Conservation (phyloP, 2,797 vertebrate species). For the Eulemur albifrons region DNA sequence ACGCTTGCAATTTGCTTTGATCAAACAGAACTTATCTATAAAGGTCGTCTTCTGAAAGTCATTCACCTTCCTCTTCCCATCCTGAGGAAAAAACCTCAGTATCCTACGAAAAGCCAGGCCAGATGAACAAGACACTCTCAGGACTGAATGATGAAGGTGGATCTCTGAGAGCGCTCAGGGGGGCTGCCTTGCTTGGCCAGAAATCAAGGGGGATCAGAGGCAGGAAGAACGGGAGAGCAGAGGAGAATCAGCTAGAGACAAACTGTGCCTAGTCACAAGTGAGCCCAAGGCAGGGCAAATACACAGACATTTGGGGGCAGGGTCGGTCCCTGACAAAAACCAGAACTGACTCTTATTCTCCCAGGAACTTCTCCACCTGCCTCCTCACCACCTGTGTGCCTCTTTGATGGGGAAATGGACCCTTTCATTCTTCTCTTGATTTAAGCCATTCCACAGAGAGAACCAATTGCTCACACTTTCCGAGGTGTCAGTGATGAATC, state of each 20-base stretch:
- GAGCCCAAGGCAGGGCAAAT: not conserved
- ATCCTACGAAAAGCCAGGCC: not conserved
- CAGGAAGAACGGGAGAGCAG: not conserved
- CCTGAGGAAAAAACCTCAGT: not conserved
- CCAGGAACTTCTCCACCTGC: not conserved
- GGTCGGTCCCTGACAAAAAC: not conserved
- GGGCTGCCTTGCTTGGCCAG: not conserved
- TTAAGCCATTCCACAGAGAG: not conserved
- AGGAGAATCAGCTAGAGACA: not conserved
- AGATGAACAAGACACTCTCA: not conserved
- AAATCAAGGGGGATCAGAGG: not conserved
- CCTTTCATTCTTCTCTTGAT: not conserved
- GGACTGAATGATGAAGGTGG: slow-evolving; percentile 6
- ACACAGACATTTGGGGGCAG: not conserved
- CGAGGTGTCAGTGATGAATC: not conserved
- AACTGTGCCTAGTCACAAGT: not conserved
- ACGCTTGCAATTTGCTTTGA: slow-evolving; percentile 22
- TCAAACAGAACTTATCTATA: slow-evolving; percentile 46
- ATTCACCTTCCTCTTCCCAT: slow-evolving; percentile 7
- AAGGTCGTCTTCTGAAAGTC: slow-evolving; percentile 14
- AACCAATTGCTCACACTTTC: not conserved
- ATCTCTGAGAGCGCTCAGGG: not conserved
- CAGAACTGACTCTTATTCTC: not conserved
- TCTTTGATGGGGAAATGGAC: not conserved
- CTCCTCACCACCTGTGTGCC: not conserved